Evolutionary conservation across 2,888 invertebrate species (phyloP).

Genomic region (Ametastegia equiseti): DNA sequence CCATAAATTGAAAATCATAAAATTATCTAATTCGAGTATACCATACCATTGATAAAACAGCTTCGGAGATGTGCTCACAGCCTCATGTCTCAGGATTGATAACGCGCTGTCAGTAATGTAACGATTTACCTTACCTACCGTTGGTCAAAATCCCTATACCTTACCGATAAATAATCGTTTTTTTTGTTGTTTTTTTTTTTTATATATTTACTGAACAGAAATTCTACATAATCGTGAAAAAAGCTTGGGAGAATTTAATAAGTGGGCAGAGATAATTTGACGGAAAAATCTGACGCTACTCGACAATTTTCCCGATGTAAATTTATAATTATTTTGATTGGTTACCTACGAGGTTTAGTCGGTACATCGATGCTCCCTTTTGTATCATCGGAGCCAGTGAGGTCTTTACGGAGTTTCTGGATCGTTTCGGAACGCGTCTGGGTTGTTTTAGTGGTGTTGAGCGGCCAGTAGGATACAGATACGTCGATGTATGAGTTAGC

Average conservation of each 20-base stretch:
- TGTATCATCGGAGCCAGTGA: background rate
- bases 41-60: background rate
- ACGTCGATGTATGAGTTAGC: background rate
- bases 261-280: too few relatives aligned
- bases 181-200: too few relatives aligned
- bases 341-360: background rate
- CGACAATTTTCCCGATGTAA: too few relatives aligned
- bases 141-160: too few relatives aligned
- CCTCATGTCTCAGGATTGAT: background rate
- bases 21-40: background rate
- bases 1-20: background rate
- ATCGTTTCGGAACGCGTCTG: slow-evolving; percentile 14
- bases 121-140: background rate
- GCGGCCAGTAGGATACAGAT: background rate
- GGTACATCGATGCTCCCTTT: too few relatives aligned
- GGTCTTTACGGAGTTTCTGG: too few relatives aligned
- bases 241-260: too few relatives aligned
- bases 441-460: background rate
- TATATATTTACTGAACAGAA: too few relatives aligned
- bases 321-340: too few relatives aligned
- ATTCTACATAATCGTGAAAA: too few relatives aligned
- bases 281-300: too few relatives aligned
- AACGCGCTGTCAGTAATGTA: background rate
- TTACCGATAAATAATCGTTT: background rate
- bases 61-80: background rate